Percentiles rank a stretch among this genome's conserved stretches.
Conservation (phyloP, 2,797 vertebrate species). For the Cichlasoma orientale region DNA sequence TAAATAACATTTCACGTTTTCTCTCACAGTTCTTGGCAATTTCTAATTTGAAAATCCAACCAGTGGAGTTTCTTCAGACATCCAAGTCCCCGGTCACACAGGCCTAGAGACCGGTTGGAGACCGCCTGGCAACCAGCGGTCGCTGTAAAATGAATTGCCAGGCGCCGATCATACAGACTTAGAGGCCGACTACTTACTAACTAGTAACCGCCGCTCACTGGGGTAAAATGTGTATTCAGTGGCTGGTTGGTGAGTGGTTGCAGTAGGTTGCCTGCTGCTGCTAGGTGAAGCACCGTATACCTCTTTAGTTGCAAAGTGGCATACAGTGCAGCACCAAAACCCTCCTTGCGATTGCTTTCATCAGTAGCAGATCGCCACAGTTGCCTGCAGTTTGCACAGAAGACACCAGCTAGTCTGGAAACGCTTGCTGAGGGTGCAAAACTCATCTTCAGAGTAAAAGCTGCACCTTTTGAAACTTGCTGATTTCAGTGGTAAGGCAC, state of each 20-base stretch:
- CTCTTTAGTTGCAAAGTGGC: too few relatives aligned
- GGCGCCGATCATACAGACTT: too few relatives aligned
- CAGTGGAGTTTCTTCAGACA: slow-evolving; percentile 27
- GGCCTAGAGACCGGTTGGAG: not conserved
- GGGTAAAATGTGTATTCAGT: too few relatives aligned
- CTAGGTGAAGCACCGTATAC: too few relatives aligned
- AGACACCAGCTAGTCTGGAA: too few relatives aligned
- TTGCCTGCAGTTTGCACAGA: too few relatives aligned
- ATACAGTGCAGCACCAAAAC: too few relatives aligned
- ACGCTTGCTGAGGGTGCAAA: too few relatives aligned
- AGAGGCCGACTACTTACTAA: too few relatives aligned
- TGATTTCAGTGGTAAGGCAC: not conserved
- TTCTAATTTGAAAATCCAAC: slow-evolving; percentile 31
- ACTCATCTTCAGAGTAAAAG: not conserved
- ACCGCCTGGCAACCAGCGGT: not conserved
- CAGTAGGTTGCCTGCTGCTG: not conserved
- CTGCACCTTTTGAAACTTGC: not conserved
- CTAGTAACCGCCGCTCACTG: too few relatives aligned
- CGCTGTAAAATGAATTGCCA: not conserved
- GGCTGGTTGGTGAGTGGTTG: not conserved
- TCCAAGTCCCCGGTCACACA: not conserved
- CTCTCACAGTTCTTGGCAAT: slow-evolving; percentile 33
- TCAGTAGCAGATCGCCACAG: too few relatives aligned
- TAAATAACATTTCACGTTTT: slow-evolving; percentile 5
- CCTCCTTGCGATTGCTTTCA: too few relatives aligned